phyloP scores from a whole-genome alignment of 2,797 vertebrate genomes.

The Emys orbicularis region DNA sequence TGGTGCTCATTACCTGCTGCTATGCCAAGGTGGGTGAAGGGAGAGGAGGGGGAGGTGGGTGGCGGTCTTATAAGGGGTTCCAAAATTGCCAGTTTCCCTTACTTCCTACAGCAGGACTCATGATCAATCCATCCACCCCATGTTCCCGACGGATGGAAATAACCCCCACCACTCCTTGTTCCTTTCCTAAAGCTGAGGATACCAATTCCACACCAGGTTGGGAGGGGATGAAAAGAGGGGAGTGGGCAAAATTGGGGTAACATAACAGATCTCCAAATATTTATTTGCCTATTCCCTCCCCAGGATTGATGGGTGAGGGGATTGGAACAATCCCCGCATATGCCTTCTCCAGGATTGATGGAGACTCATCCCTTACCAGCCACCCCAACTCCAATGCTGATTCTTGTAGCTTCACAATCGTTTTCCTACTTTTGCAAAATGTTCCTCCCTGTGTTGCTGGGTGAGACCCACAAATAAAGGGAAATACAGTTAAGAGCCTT shows the following conservation, averaged over 20 bases:
- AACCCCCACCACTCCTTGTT: neutral
- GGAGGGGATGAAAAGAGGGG: neutral
- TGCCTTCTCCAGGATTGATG: neutral
- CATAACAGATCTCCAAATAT: neutral
- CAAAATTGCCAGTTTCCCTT: neutral
- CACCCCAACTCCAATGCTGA: neutral
- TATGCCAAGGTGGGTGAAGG: constrained; percentile 84
- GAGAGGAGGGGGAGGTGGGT: neutral
- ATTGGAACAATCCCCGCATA: neutral
- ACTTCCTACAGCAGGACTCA: neutral
- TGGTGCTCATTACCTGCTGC: constrained; percentile 89
- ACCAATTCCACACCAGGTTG: neutral
- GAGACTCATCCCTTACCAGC: neutral
- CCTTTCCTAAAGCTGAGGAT: neutral
- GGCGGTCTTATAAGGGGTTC: neutral
- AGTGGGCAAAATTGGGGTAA: neutral
- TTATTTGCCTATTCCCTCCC: neutral
- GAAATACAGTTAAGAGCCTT: neutral
- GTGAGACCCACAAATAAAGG: neutral
- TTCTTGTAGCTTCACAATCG: neutral
- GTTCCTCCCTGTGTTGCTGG: neutral
- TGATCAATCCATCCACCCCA: neutral
- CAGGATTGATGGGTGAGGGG: neutral
- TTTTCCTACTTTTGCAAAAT: neutral
- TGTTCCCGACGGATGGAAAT: neutral